Percentiles rank a stretch among this genome's conserved stretches.
Evolutionary conservation across 2,888 invertebrate genomes (phyloP).

Genomic region (Adelphocoris suturalis): DNA sequence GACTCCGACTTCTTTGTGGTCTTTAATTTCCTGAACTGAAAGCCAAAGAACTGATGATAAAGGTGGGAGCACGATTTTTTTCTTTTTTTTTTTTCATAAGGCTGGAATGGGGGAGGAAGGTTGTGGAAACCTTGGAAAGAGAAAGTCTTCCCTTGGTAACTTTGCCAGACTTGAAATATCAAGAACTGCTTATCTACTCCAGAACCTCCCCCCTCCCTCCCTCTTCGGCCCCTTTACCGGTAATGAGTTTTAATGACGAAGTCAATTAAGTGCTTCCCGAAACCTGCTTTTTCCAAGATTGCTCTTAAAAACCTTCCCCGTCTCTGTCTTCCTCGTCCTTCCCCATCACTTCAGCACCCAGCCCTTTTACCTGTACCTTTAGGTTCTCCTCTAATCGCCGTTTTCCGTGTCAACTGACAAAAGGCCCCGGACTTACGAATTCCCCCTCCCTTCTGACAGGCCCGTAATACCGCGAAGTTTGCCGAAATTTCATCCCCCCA

Average conservation of each 20-base stretch:
- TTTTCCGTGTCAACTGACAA: slow-evolving; percentile 24
- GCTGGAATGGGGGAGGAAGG: neutral
- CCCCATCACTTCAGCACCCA: neutral
- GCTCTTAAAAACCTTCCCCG: slow-evolving; percentile 18
- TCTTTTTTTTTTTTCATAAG: neutral
- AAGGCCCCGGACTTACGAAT: neutral
- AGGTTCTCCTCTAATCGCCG: slow-evolving; percentile 28
- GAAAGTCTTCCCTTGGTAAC: neutral
- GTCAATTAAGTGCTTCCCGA: slow-evolving; percentile 61
- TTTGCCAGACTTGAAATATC: slow-evolving; percentile 35
- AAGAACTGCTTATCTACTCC: slow-evolving; percentile 16
- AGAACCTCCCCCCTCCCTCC: neutral
- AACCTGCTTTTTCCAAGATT: slow-evolving; percentile 2
- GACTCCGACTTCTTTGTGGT: neutral
- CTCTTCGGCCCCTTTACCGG: neutral
- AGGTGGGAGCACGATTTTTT: neutral
- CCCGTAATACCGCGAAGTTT: neutral
- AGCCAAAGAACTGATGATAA: slow-evolving; percentile 24
- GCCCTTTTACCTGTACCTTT: slow-evolving; percentile 12
- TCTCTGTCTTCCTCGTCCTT: neutral
- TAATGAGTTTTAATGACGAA: slow-evolving; percentile 64
- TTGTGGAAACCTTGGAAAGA: neutral
- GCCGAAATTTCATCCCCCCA: neutral
- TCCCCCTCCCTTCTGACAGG: neutral
- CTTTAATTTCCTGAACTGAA: slow-evolving; percentile 5